Evolutionary conservation across 2,888 invertebrate species (phyloP), one percentile per base, ranked within the genome.

Genomic region (Yponomeuta cagnagella): DNA sequence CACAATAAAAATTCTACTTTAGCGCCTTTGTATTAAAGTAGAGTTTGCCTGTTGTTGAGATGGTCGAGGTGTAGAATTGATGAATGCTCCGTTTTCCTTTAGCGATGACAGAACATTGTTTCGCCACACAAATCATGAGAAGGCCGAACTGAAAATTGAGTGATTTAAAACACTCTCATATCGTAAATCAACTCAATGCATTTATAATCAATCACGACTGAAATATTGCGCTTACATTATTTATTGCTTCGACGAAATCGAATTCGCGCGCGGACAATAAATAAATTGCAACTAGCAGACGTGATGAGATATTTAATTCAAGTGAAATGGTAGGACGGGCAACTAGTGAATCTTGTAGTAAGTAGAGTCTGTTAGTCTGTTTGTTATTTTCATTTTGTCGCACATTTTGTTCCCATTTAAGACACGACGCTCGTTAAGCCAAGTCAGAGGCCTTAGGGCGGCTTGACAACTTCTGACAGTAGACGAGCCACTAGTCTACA

Each of bases 171-270:
- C 33, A 65, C 31, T 65, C 33, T 65, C 30, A 65, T 65, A 65
- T 10, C 33, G 33, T 31, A 65, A 31, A 65, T 65, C 33, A 65
- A 65, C 8, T 65, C 15, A 65, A 65, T 65, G 65, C 30, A 65
- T 65, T 31, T 31, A 65, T 65, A 65, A 33, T 65, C 30, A 31
- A 30, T 31, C 65, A 65, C 30, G 30, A 33, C 30, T 31, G 30
- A 65, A 65, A 33, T 65, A 33, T 33, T 65, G 65, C 65, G n/a
- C n/a, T 65, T 65, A 31, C 65, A 12, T 65, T 65, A 65, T 65
- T 65, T 65, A 65, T 10, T 65, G 33, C 30, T n/a, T 30, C 65
- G 65, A 10, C 33, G 33, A 31, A 30, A 31, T 65, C n/a, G n/a
- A 10, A 31, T 65, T 33, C 30, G 2, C 30, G 4, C 9, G 10